Percentiles rank a stretch among this genome's conserved stretches.
phyloP scores from a whole-genome alignment of 2,888 invertebrate genomes.

The Rhagonycha fulva region DNA sequence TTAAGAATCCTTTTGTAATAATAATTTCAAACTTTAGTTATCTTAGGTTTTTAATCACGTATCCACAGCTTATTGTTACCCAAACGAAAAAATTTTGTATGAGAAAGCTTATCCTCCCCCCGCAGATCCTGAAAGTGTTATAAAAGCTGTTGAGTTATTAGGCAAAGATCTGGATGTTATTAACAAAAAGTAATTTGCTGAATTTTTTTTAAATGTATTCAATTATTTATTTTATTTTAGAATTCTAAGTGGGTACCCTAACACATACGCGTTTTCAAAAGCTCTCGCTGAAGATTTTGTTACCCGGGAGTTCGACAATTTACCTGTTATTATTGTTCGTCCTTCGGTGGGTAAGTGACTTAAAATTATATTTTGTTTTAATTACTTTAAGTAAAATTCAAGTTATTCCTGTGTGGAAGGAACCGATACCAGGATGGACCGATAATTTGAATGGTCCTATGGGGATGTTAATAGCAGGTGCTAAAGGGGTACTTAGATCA shows the following conservation, averaged over 20 bases:
- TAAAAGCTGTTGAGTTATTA: conserved; percentile 79
- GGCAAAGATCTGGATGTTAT: conserved; percentile 69
- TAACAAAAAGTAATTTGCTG: conserved; percentile 61
- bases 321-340: conserved; percentile 81
- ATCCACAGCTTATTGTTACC: conserved; percentile 91
- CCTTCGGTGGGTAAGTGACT: conserved; percentile 76
- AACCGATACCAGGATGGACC: conserved; percentile 87
- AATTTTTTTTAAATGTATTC: background rate
- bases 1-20: background rate
- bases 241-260: conserved; percentile 77
- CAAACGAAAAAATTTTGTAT: conserved; percentile 77
- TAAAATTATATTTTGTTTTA: background rate
- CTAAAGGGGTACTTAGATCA: conserved; percentile 86
- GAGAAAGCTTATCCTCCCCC: conserved; percentile 89
- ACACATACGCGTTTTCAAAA: conserved; percentile 94
- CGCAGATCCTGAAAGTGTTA: conserved; percentile 74
- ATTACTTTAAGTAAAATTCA: conserved; percentile 20
- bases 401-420: conserved; percentile 87
- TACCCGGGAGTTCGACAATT: conserved; percentile 72
- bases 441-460: conserved; percentile 94
- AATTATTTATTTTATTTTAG: conserved; percentile 51
- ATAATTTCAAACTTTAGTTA: background rate
- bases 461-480: conserved; percentile 79
- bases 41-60: conserved; percentile 73
- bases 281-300: conserved; percentile 85